A percentile compares a stretch with the other conserved stretches of the same genome.
Conservation (phyloP, 1,140 invertebrate species). For the Micrasema longulum region DNA sequence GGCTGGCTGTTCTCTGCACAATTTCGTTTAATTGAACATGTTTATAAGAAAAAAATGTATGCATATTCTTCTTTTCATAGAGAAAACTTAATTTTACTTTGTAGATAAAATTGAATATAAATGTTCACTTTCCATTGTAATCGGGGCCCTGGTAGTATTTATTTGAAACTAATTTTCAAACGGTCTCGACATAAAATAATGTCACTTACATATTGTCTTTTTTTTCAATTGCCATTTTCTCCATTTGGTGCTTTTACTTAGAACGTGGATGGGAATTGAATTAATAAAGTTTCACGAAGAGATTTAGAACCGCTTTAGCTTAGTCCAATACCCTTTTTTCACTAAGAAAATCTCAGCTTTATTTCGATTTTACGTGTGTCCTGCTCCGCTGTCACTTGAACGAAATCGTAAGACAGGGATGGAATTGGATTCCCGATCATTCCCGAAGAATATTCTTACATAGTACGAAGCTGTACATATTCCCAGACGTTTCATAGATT, state of each 20-base stretch:
- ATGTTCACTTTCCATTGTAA: no score
- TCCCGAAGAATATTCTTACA: slow-evolving; percentile 20
- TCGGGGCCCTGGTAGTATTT: no score
- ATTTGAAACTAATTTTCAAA: no score
- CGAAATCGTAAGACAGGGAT: neutral
- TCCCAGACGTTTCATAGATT: slow-evolving; percentile 18
- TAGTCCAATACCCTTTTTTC: slow-evolving; percentile 1
- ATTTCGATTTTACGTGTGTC: slow-evolving; percentile 1
- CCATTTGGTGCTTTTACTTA: slow-evolving; percentile 5
- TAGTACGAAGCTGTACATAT: neutral
- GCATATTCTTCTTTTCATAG: no score
- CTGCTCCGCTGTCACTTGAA: neutral
- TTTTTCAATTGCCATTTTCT: slow-evolving; percentile 8
- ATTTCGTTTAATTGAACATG: no score
- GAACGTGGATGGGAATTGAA: slow-evolving; percentile 25
- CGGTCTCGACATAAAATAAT: no score
- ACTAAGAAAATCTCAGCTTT: neutral
- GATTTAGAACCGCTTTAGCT: slow-evolving; percentile 18
- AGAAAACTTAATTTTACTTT: no score
- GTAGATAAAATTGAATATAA: no score
- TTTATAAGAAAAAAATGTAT: no score
- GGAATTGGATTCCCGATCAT: slow-evolving; percentile 6
- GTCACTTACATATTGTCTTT: no score
- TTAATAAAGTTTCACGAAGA: slow-evolving; percentile 19
- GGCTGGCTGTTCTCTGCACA: no score